Evolutionary conservation across 2,113 vertebrate genomes (phyloP).

Genomic region (Gymnarchus niloticus): DNA sequence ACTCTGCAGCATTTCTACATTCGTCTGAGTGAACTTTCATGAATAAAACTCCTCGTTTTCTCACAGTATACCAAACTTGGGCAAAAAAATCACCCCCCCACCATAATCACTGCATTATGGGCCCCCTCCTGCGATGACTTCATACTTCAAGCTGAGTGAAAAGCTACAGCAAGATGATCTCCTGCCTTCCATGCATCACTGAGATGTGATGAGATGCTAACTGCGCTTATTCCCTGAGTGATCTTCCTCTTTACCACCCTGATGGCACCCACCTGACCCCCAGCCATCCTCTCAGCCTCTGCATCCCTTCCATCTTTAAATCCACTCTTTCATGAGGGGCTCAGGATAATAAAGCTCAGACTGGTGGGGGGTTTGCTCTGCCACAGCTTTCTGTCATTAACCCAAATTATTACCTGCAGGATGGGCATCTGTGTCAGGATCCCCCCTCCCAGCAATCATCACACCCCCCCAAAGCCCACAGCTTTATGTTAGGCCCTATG

Average conservation of each 20-base stretch:
- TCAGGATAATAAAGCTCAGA: neutral
- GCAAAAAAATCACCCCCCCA: no score
- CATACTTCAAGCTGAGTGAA: neutral
- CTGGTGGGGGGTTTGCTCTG: neutral
- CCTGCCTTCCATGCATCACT: neutral
- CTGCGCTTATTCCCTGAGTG: neutral
- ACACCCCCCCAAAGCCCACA: neutral
- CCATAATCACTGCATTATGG: neutral
- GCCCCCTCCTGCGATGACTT: neutral
- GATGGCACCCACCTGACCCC: neutral
- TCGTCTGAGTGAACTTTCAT: neutral
- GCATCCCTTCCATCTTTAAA: constrained; percentile 28
- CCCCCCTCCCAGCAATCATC: constrained; percentile 5
- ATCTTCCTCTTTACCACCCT: neutral
- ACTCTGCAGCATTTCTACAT: neutral
- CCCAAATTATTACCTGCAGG: constrained; percentile 38
- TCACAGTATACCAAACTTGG: neutral
- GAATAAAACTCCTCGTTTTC: neutral
- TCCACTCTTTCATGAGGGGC: constrained; percentile 18
- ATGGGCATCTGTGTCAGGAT: constrained; percentile 23
- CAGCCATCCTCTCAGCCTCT: neutral
- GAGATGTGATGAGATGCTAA: neutral
- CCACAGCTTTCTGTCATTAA: constrained; percentile 37
- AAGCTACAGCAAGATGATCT: no score
- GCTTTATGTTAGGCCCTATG: neutral